phyloP scores from a whole-genome alignment of 2,113 vertebrate species.

The Vulpes ferrilata region DNA sequence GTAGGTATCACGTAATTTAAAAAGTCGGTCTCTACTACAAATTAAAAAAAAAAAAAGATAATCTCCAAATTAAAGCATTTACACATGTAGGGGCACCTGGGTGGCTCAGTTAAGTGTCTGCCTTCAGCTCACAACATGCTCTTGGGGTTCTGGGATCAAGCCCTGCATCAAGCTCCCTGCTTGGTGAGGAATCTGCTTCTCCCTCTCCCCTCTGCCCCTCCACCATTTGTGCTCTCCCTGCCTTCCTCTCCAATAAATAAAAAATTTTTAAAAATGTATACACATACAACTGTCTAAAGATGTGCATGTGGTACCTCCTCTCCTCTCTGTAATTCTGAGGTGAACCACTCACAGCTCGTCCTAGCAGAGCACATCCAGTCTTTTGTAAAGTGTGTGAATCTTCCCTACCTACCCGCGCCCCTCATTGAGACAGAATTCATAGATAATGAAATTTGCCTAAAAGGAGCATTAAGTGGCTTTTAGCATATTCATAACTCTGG shows the following conservation, averaged over 20 bases:
- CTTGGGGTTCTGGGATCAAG: neutral
- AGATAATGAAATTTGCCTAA: neutral
- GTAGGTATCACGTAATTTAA: neutral
- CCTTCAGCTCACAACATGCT: neutral
- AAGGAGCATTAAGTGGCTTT: neutral
- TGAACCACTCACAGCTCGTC: neutral
- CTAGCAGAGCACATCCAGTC: neutral
- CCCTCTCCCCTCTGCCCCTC: neutral
- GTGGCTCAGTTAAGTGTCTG: neutral
- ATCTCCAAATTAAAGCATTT: neutral
- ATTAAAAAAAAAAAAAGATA: neutral
- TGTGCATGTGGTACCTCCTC: neutral
- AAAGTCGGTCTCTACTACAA: neutral
- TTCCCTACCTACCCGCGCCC: neutral
- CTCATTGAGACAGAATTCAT: neutral
- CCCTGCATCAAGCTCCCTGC: neutral
- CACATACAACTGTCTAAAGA: neutral
- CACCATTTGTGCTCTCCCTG: neutral
- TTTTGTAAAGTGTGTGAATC: neutral
- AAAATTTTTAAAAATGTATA: neutral
- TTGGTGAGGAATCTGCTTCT: neutral
- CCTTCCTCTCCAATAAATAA: neutral
- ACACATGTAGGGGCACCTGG: neutral
- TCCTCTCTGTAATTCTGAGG: neutral
- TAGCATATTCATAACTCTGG: neutral